A percentile compares a stretch with the other conserved stretches of the same genome.
Evolutionary conservation across 2,113 vertebrate genomes (phyloP).

Genomic region (Ictalurus furcatus): DNA sequence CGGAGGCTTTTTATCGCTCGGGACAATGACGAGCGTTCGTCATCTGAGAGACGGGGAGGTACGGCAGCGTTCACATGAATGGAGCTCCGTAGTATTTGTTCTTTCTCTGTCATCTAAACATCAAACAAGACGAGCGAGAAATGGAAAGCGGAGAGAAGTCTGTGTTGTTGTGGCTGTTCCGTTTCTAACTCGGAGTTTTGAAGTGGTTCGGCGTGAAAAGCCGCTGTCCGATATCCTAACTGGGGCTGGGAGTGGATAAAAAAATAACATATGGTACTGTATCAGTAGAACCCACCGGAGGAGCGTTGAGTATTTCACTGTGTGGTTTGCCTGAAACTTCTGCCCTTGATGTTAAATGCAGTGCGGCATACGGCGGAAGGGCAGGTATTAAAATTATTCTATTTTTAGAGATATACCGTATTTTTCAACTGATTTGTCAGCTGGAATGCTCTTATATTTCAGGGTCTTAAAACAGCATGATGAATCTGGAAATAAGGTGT

Average conservation of each 20-base stretch:
- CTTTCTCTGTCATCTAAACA: constrained; percentile 19
- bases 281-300: not conserved
- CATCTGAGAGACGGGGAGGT: constrained; percentile 28
- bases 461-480: not conserved
- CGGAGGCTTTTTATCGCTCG: constrained; percentile 23
- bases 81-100: constrained; percentile 10
- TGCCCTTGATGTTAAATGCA: not conserved
- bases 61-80: not conserved
- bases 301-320: not conserved
- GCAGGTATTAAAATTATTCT: not conserved
- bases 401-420: not conserved
- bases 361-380: not conserved
- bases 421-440: not conserved
- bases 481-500: not conserved
- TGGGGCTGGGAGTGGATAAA: too few relatives aligned
- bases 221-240: not conserved
- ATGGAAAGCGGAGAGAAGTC: not conserved
- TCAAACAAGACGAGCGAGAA: constrained; percentile 23
- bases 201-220: not conserved
- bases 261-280: not conserved
- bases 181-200: not conserved
- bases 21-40: constrained; percentile 45
- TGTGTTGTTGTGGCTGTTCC: not conserved
- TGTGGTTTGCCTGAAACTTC: not conserved
- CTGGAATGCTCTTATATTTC: not conserved